Base-by-base conservation (phyloP, 2,113 vertebrate species). In the Puma concolor region DNA sequence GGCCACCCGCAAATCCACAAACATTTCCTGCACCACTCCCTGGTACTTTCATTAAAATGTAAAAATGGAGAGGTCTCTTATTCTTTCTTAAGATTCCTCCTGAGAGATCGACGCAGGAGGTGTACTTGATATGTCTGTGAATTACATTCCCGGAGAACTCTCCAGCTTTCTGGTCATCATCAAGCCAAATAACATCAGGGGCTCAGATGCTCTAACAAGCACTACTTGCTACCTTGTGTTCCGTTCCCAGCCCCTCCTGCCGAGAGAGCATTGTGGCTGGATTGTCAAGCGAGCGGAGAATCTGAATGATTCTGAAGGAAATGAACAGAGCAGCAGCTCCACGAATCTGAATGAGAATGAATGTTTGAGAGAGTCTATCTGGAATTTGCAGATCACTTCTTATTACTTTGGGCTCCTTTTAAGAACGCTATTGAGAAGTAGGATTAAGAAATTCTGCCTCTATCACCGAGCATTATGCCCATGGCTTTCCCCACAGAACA, bases 341-440 rank as follows among this genome's bases (percentile, higher is more conserved):
- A 21, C 6, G 1, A 27, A 76, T 10, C 21, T 31, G 21, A 67
- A 63, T 63, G 36, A 72, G 38, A 79, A 25, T 4, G 57, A 60
- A n/a, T 29, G 64, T 67, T 87, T 85, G 19, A 82, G 33, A 13
- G 52, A 72, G n/a, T 80, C 57, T 88, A 52, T 76, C 54, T 87
- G 69, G 90, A 92, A 90, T 29, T 7, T 29, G 57, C 27, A 67
- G 27, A 66, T 80, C 36, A 19, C 41, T 80, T 71, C 36, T 93
- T 95, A 67, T 48, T 25, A 82, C 33, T 60, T 36, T 83, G 52
- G 38, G 60, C 38, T 94, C 66, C 41, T 64, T 85, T 89, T 72
- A 96, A 94, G 71, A 95, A 77, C 17, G 72, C 16, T 29, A 80
- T 80, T 88, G 95, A 64, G 94, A 74, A 57, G 33, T 25, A 64